phyloP scores from a whole-genome alignment of 2,797 vertebrate genomes.

The Pantherophis vulpinus region DNA sequence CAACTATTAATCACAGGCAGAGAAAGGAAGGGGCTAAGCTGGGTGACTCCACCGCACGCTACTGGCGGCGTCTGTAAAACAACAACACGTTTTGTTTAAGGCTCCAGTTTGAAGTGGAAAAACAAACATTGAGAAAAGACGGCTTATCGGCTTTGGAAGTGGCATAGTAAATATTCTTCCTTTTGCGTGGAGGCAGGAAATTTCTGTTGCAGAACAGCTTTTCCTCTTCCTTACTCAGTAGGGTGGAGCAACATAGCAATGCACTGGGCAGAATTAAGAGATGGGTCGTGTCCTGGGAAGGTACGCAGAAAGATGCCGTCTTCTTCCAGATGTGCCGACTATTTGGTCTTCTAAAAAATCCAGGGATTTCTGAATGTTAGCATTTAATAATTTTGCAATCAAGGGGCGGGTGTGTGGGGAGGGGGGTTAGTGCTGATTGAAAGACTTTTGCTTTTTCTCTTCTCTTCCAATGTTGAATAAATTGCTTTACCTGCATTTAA shows the following conservation, averaged over 20 bases:
- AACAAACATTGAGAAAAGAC: not conserved
- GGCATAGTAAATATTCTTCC: not conserved
- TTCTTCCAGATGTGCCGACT: not conserved
- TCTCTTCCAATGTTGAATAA: not conserved
- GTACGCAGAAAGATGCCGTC: rapidly evolving
- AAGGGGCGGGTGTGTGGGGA: not conserved
- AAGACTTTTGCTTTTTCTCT: not conserved
- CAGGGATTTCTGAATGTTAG: too few relatives aligned
- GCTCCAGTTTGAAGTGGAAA: not conserved
- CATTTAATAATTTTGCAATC: not conserved
- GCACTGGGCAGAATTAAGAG: not conserved
- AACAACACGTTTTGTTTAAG: not conserved
- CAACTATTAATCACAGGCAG: not conserved
- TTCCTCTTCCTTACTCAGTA: not conserved
- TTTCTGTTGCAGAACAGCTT: not conserved
- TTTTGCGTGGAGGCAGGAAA: not conserved
- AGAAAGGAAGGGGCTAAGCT: not conserved
- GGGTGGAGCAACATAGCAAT: not conserved
- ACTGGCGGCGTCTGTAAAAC: not conserved
- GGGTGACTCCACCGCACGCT: too few relatives aligned
- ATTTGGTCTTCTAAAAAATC: not conserved
- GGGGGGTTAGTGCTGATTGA: not conserved
- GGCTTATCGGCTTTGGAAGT: not conserved
- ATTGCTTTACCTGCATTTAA: not conserved
- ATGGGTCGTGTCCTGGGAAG: not conserved